These are phyloP conservation scores for Tauraco erythrolophus DNA, from an alignment of 2,113 vertebrate genomes.

Conservation along the genomic window DNA sequence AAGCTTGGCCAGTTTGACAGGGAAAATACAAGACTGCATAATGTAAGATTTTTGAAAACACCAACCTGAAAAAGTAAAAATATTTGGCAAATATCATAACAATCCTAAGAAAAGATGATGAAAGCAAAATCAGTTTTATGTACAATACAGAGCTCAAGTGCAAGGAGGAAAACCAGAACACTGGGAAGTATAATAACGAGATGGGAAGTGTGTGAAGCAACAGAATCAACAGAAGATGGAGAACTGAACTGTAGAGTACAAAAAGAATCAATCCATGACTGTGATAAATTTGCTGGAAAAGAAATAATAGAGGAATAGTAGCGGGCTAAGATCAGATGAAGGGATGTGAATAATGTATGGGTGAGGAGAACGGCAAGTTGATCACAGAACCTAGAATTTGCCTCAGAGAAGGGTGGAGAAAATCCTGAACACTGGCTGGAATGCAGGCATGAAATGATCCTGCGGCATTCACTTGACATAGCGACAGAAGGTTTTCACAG, in stretches of 20 bases:
- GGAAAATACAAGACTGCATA: neutral
- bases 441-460: slow-evolving; percentile 43
- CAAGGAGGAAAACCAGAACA: neutral
- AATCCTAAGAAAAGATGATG: neutral
- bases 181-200: neutral
- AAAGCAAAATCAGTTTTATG: neutral
- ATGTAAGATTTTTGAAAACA: neutral
- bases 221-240: neutral
- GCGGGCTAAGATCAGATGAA: neutral
- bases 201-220: neutral
- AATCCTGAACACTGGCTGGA: neutral
- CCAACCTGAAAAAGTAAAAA: neutral
- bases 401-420: neutral
- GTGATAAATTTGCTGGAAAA: neutral
- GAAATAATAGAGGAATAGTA: neutral
- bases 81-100: neutral
- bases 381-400: neutral
- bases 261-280: neutral
- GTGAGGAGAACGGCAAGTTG: neutral
- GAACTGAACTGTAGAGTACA: neutral
- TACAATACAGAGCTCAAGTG: neutral
- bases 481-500: slow-evolving; percentile 29
- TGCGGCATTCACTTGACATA: neutral
- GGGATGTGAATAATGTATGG: neutral
- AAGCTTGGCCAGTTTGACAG: neutral